Evolutionary conservation across 2,888 invertebrate species (phyloP).

Genomic region (Apantesis nais): DNA sequence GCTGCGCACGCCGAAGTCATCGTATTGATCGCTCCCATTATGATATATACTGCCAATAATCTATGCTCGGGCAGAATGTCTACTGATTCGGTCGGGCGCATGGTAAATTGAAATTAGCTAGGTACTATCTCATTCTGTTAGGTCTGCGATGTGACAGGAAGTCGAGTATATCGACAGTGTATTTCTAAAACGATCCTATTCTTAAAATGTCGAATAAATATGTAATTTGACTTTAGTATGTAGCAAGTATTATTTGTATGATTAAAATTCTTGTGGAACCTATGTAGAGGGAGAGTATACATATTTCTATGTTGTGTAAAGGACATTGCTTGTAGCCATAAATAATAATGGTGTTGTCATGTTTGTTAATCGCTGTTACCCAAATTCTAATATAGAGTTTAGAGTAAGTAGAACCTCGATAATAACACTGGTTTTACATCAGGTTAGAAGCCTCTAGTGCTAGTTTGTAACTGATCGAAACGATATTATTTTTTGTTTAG

Average conservation of each 20-base stretch:
- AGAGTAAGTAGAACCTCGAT: constrained; percentile 26
- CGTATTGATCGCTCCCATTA: constrained; percentile 67
- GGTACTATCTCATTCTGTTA: constrained; percentile 57
- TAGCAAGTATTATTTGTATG: constrained; percentile 50
- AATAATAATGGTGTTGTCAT: constrained; percentile 3
- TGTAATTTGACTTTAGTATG: constrained; percentile 49
- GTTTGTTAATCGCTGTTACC: constrained; percentile 5
- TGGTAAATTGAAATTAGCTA: constrained; percentile 54
- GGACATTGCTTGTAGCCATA: constrained; percentile 20
- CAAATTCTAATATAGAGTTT: constrained; percentile 9
- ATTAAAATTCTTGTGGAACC: constrained; percentile 38
- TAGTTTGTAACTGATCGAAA: background rate
- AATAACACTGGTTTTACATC: constrained; percentile 47
- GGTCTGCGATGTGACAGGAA: constrained; percentile 64
- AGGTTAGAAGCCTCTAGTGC: constrained; percentile 16
- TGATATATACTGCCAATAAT: constrained; percentile 63
- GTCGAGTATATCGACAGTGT: constrained; percentile 43
- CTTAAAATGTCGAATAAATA: constrained; percentile 41
- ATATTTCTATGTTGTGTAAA: constrained; percentile 7
- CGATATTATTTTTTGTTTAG: background rate
- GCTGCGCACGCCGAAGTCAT: constrained; percentile 52
- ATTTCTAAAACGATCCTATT: constrained; percentile 40
- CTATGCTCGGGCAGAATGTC: constrained; percentile 61
- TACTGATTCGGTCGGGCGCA: constrained; percentile 63
- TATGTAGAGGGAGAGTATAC: constrained; percentile 27